Evolutionary conservation across 2,113 vertebrate species (phyloP), one percentile per base, ranked within the genome.

Genomic region (Thryonomys swinderianus): DNA sequence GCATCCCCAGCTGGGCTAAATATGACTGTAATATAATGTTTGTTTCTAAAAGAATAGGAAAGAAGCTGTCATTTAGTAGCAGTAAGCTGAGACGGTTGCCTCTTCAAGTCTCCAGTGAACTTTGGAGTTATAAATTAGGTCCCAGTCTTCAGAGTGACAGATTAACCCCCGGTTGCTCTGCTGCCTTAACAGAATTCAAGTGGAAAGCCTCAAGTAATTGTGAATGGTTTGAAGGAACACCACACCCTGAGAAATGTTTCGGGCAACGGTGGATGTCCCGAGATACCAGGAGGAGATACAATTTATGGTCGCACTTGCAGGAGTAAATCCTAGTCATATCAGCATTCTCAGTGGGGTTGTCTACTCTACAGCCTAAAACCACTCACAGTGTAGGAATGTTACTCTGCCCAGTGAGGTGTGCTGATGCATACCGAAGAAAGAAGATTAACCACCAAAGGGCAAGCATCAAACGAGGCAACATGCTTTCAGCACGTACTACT

Each of bases 1-100:
- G 93, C 94, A 97, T 97, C 93, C 93, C 94, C 83, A 97, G 96
- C 85, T 97, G 97, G 91, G 92, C 94, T 98, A 98, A 97, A 96
- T 83, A 96, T 18, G 88, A 96, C 90, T 96, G 87, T 96, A 97
- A 98, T 98, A 96, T 87, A 93, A 96, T 96, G 8, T 97, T 98
- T 98, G 95, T 97, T 97, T 93, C 95, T 97, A 55, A 55, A 55
- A 55, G 95, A 85, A 81, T 67, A 95, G 95, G 74, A 90, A 96
- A 96, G 80, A 9, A 95, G 40, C 45, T 94, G 94, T 94, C 61
- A 59, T 96, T 98, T 95, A 97, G 92, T 66, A 83, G 34, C 96
- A 85, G 45, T 95, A 94, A 98, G 85, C 85, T 97, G 95, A 97
- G 80, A 97, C 95, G 88, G 59, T 87, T 96, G 80, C 89, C 93